Conservation (phyloP, 2,113 vertebrate species). For the Porphyrio hochstetteri region DNA sequence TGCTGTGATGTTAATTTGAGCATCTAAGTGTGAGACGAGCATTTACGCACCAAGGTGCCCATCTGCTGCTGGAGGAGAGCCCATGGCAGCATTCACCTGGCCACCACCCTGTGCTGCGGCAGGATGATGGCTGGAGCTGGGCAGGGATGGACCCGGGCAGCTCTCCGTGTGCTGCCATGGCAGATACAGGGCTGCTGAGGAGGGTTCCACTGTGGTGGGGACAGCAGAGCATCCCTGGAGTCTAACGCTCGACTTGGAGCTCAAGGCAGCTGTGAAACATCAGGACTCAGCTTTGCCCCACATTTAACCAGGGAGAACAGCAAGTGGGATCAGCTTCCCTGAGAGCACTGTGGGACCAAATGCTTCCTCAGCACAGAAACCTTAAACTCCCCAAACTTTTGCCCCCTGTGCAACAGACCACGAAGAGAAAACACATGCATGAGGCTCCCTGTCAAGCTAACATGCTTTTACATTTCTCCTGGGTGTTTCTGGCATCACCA, state of each 20-base stretch:
- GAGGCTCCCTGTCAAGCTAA: background rate
- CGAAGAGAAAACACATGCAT: background rate
- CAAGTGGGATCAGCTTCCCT: background rate
- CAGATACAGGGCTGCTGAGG: too few relatives aligned
- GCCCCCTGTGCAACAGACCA: background rate
- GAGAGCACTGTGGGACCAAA: fast-evolving
- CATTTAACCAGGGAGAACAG: background rate
- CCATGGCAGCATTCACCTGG: background rate
- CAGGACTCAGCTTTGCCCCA: background rate
- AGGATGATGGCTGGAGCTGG: background rate
- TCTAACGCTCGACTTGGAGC: background rate
- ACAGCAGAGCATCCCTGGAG: background rate
- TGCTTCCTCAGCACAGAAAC: background rate
- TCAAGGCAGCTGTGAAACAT: background rate
- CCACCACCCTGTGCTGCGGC: background rate
- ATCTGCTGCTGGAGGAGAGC: background rate
- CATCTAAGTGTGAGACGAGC: background rate
- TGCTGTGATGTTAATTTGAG: background rate
- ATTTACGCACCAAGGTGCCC: background rate
- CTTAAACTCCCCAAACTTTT: background rate
- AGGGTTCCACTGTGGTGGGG: background rate
- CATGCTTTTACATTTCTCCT: background rate
- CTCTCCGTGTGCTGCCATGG: background rate
- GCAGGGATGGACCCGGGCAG: background rate
- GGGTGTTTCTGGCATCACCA: background rate